These are phyloP conservation scores for Anomalospiza imberbis DNA, from an alignment of 2,797 vertebrate species.

Conservation along the genomic window DNA sequence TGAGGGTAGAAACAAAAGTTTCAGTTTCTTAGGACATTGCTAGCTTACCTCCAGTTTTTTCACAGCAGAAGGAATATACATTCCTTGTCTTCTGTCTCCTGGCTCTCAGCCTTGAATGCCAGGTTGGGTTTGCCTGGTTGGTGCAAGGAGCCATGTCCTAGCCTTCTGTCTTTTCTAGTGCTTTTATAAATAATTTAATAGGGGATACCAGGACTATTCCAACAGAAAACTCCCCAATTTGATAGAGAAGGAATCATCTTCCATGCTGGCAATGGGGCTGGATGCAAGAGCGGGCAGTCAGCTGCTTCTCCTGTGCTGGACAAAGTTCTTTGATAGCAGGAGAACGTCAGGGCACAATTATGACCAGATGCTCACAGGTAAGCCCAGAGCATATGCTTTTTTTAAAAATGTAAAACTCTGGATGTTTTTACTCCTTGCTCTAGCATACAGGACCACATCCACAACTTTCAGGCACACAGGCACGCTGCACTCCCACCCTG, in stretches of 20 bases:
- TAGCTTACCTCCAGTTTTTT: background rate
- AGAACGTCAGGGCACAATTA: rapidly evolving
- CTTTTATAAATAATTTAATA: background rate
- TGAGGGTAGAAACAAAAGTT: background rate
- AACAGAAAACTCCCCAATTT: background rate
- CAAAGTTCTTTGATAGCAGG: background rate
- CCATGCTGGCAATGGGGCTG: background rate
- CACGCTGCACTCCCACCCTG: background rate
- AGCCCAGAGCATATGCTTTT: background rate
- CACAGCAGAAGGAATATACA: background rate
- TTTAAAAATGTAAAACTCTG: background rate
- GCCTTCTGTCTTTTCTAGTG: background rate
- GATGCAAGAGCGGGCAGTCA: background rate
- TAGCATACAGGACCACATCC: background rate
- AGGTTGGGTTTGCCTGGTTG: background rate
- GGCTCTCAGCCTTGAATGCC: background rate
- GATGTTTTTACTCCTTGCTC: background rate
- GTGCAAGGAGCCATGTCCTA: background rate
- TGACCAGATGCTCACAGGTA: background rate
- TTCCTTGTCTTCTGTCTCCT: background rate
- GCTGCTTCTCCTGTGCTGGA: background rate
- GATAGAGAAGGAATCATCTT: background rate
- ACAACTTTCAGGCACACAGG: background rate
- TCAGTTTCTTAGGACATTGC: background rate
- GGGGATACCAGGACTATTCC: background rate